A percentile compares a stretch with the other conserved stretches of the same genome.
phyloP scores from a whole-genome alignment of 2,888 invertebrate genomes.

The Euphydryas editha region DNA sequence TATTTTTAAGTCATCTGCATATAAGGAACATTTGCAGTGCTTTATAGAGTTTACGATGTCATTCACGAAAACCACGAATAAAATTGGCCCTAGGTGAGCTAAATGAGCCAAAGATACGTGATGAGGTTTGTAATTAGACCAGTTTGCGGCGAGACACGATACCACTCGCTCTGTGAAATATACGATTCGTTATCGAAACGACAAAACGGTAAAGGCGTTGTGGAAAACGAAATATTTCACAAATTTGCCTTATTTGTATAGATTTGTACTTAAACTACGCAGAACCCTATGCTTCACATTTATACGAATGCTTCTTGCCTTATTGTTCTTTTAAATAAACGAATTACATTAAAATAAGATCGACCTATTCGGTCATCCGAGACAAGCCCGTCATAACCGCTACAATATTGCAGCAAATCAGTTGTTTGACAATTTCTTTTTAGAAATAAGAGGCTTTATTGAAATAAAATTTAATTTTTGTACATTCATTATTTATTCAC shows the following conservation, averaged over 20 bases:
- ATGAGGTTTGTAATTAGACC: slow-evolving; percentile 40
- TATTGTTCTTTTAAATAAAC: slow-evolving; percentile 62
- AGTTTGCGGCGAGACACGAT: slow-evolving; percentile 32
- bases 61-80: too few species aligned
- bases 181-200: slow-evolving; percentile 39
- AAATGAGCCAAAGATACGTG: slow-evolving; percentile 39
- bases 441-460: too few species aligned
- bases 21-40: too few species aligned
- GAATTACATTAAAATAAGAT: slow-evolving; percentile 82
- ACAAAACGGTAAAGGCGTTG: slow-evolving; percentile 13
- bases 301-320: slow-evolving; percentile 88
- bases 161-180: slow-evolving; percentile 36
- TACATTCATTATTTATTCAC: too few species aligned
- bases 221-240: slow-evolving; percentile 21
- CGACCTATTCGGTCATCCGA: slow-evolving; percentile 49
- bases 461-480: too few species aligned
- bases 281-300: slow-evolving; percentile 69
- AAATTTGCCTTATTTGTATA: neutral
- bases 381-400: slow-evolving; percentile 52
- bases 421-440: too few species aligned
- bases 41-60: too few species aligned
- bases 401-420: too few species aligned
- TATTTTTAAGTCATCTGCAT: too few species aligned
- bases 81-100: too few species aligned
- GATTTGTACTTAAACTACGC: slow-evolving; percentile 50